Evolutionary conservation across 2,113 vertebrate genomes (phyloP).

Genomic region (Hystrix brachyura): DNA sequence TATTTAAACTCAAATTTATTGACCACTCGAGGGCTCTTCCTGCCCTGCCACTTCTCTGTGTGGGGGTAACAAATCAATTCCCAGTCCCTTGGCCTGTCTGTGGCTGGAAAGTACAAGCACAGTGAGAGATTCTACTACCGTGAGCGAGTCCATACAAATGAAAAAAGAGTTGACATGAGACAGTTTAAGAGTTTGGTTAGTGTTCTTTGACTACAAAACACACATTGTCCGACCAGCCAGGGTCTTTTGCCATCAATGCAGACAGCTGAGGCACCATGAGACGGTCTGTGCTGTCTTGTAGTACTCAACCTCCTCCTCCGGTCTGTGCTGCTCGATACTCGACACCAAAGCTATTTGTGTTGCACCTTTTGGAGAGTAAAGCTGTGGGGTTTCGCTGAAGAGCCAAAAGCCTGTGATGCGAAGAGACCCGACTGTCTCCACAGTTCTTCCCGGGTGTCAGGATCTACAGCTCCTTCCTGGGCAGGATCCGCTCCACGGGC

Average conservation of each 20-base stretch:
- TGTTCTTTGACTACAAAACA: constrained; percentile 11
- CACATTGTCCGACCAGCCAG: neutral
- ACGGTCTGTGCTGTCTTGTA: neutral
- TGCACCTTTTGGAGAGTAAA: neutral
- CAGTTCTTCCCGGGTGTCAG: neutral
- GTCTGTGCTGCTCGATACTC: neutral
- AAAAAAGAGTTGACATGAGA: neutral
- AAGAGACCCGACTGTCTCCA: neutral
- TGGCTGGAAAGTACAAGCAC: neutral
- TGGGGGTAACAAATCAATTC: neutral
- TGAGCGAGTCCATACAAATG: neutral
- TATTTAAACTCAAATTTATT: neutral
- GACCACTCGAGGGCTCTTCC: neutral
- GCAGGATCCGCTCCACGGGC: neutral
- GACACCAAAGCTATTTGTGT: neutral
- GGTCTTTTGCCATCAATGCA: neutral
- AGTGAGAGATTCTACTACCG: neutral
- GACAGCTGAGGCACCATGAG: neutral
- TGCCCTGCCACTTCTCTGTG: neutral
- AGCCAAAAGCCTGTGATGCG: neutral
- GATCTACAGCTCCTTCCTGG: neutral
- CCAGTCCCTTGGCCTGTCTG: neutral
- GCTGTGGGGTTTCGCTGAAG: neutral
- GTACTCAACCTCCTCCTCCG: too few species aligned
- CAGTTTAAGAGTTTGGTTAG: neutral